Evolutionary conservation across 1,140 invertebrate genomes (phyloP), one percentile per base, ranked within the genome.

Genomic region (Caerostris darwini): DNA sequence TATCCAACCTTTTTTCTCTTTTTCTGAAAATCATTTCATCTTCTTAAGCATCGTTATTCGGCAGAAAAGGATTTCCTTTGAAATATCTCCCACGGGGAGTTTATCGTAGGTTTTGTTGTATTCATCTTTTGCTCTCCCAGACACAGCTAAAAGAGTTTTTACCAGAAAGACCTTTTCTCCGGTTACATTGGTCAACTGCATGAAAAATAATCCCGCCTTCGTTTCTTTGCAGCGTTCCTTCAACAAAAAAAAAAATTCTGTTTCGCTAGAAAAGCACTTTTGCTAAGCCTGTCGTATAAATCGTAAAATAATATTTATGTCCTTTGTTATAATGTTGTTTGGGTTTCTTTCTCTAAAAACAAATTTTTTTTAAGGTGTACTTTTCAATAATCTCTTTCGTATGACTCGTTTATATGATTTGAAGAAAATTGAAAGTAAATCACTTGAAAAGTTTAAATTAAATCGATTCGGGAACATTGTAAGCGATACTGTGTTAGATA

Each of bases 1-100:
- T 77, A 12, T 4, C n/a, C 61, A 67, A 17, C 71, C 5, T 50
- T 71, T 77, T 77, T 77, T 50, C 50, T 77, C 53, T 12, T 50
- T 50, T 50, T 12, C 14, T 50, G 19, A 10, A 77, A 77, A 50
- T 77, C 71, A 77, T 77, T 50, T 77, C 71, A 77, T 77, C 71
- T 77, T 77, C 71, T 77, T 77, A 77, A 12, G 34, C 71, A 50
- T 53, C 34, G 71, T 77, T 77, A 77, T 77, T 77, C 50, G 34
- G 10, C 34, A 50, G 34, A 77, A 77, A 77, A 53, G 34, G 7
- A 53, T 77, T 77, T 50, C 34, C 53, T 77, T 77, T 50, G 10
- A 77, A 77, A 50, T 12, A 50, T 50, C 71, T 50, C 71, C 71
- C 71, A 14, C 3, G 10, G 71, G 34, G 71, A 53, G 12, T 77